Base-by-base conservation (phyloP, 2,113 vertebrate genomes). In the Andinoacara biseriatus region DNA sequence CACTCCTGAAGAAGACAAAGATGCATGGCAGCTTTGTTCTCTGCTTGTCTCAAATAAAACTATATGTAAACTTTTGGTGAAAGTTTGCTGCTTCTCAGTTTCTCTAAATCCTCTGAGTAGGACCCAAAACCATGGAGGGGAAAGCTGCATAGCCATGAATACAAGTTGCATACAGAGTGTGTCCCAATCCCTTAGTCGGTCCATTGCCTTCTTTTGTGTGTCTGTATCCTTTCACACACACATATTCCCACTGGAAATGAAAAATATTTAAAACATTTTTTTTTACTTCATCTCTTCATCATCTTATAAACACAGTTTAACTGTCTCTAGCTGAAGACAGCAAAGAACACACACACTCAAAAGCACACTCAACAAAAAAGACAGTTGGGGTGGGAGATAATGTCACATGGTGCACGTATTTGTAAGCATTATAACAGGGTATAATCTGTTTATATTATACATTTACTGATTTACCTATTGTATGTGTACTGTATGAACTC, bases 31-130 rank as follows among this genome's bases (percentile, higher is more conserved):
- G 76, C 58, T 75, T 89, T 86, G 56, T 33, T 57, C 77, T 74
- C 74, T 31, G 22, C 75, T 76, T 57, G 11, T 58, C 40, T 33
- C 17, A 14, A 69, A 58, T 82, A 56, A 49, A 87, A 83, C 49
- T 63, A 14, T 10, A n/a, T 63, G 40, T 40, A 56, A 83, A 87
- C 78, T 76, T 83, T 33, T 75, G 60, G 56, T 11, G 8, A 46
- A 46, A 62, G 35, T 22, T 75, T 67, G 29, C 60, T 58, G 33
- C 49, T 3, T 81, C 62, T 59, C 22, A n/a, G 11, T 80, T 65
- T 86, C 8, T 76, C 59, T 61, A 81, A 86, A 78, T 82, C 58
- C 78, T 54, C 58, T 67, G 26, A 62, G 43, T 72, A 63, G 7
- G 33, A 65, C 59, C 26, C 35, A 1, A 58, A 57, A 46, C 59